Evolutionary conservation across 1,140 invertebrate genomes (phyloP).

Genomic region (Drosophila athabasca): DNA sequence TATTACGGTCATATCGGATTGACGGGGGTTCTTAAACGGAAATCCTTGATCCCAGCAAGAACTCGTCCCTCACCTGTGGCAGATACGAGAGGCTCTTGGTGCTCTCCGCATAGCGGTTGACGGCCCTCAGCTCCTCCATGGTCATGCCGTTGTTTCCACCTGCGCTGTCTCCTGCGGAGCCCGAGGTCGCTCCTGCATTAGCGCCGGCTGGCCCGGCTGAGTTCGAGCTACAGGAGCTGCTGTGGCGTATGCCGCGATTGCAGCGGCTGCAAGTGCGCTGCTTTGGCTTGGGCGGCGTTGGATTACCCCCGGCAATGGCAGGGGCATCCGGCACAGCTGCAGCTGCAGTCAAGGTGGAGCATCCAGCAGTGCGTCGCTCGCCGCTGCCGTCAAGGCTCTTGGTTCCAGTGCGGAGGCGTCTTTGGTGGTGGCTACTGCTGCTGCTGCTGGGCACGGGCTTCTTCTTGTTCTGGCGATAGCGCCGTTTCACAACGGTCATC

Average conservation of each 20-base stretch:
- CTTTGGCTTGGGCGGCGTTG: constrained; percentile 47
- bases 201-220: constrained; percentile 85
- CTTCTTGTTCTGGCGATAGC: constrained; percentile 81
- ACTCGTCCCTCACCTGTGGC: constrained; percentile 90
- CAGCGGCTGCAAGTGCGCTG: constrained; percentile 76
- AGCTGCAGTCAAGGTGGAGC: constrained; percentile 13
- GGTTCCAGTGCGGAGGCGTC: constrained; percentile 70
- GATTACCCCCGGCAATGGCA: constrained; percentile 5
- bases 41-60: constrained; percentile 78
- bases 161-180: constrained; percentile 21
- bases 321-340: constrained; percentile 8
- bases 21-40: constrained; percentile 65
- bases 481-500: constrained; percentile 67
- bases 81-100: constrained; percentile 95
- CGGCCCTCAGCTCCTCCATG: constrained; percentile 91
- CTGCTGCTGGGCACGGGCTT: constrained; percentile 49
- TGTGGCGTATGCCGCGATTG: constrained; percentile 83
- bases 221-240: constrained; percentile 87
- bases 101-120: constrained; percentile 95
- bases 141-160: constrained; percentile 87
- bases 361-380: constrained; percentile 38
- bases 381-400: constrained; percentile 69
- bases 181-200: constrained; percentile 87
- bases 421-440: constrained; percentile 68
- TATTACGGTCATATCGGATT: constrained; percentile 17